Percentiles rank a stretch among this genome's conserved stretches.
Evolutionary conservation across 2,113 vertebrate genomes (phyloP).

Genomic region (Acrocephalus arundinaceus): DNA sequence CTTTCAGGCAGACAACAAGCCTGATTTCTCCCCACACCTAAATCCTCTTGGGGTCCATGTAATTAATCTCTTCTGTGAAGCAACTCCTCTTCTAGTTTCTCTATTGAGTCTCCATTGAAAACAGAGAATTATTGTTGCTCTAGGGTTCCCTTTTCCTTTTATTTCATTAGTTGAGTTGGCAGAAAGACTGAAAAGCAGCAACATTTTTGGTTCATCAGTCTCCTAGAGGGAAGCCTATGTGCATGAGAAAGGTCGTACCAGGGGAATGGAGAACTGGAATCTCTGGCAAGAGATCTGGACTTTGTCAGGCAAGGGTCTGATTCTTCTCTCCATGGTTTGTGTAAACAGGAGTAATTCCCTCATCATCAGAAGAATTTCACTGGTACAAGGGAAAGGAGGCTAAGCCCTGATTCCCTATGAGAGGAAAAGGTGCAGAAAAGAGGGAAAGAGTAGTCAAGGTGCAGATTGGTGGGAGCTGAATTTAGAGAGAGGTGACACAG

Average conservation of each 20-base stretch:
- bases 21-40: neutral
- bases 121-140: conserved; percentile 16
- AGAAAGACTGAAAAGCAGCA: neutral
- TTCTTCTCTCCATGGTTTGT: conserved; percentile 48
- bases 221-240: neutral
- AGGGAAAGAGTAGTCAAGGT: neutral
- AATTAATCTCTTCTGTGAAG: neutral
- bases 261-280: conserved; percentile 37
- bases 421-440: neutral
- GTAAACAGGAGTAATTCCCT: conserved; percentile 50
- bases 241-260: conserved; percentile 28
- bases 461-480: neutral
- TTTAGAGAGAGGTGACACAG: neutral
- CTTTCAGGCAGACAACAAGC: neutral
- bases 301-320: conserved; percentile 33
- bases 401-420: neutral
- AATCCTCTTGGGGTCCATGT: neutral
- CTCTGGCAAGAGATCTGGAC: conserved; percentile 41
- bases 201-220: neutral
- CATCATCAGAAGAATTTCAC: neutral
- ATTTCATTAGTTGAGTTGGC: conserved; percentile 6
- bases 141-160: conserved; percentile 7
- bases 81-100: neutral
- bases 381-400: neutral
- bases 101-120: conserved; percentile 22